Conservation (phyloP, 2,888 invertebrate genomes). For the Phragmatobia fuliginosa region DNA sequence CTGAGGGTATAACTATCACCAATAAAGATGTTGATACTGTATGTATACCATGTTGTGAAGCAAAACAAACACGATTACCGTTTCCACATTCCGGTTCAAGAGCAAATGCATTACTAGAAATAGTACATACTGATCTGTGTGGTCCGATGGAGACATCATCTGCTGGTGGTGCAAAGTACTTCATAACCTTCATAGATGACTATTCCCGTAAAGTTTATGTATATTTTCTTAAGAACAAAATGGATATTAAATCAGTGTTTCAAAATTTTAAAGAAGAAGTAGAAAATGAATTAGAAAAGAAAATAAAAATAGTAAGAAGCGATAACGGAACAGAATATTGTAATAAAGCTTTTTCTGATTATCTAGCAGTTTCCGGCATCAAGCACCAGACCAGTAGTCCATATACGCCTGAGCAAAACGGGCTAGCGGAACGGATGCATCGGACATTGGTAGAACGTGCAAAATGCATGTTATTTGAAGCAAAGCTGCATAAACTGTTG, state of each 20-base stretch:
- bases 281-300: not conserved
- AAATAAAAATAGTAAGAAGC: not conserved
- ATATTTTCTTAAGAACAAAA: constrained; percentile 1
- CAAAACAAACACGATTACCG: constrained; percentile 8
- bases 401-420: not conserved
- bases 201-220: constrained; percentile 11
- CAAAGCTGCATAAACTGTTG: not conserved
- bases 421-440: not conserved
- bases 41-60: constrained; percentile 10
- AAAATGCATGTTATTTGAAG: not conserved
- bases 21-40: not conserved
- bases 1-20: not conserved
- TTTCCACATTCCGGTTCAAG: constrained; percentile 9
- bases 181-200: constrained; percentile 4
- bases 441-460: not conserved
- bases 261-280: not conserved
- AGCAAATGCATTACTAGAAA: not conserved
- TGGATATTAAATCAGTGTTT: constrained; percentile 1
- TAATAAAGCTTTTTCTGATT: not conserved
- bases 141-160: constrained; percentile 5
- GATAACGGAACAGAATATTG: not conserved
- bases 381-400: not conserved
- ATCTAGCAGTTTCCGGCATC: not conserved
- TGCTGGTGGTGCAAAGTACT: not conserved
- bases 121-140: constrained; percentile 11